Conservation (phyloP, 2,888 invertebrate species). For the Cryptus armator region DNA sequence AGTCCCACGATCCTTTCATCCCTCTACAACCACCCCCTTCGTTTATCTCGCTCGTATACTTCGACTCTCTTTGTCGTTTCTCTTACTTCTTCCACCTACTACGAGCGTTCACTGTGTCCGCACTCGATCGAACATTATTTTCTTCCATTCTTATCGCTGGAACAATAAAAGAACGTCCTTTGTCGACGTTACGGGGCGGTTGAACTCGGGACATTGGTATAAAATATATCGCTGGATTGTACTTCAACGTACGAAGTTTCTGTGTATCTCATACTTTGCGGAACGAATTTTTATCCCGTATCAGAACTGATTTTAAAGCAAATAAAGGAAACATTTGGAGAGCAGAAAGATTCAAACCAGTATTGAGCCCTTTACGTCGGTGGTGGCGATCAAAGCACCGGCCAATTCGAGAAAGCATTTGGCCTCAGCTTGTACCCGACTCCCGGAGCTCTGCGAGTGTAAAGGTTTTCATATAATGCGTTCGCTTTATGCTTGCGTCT, state of each 20-base stretch:
- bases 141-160: constrained; percentile 52
- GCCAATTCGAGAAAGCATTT: constrained; percentile 70
- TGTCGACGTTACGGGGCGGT: constrained; percentile 45
- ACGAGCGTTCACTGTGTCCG: constrained; percentile 32
- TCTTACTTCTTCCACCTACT: constrained; percentile 30
- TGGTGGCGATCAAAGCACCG: constrained; percentile 70
- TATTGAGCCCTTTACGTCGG: constrained; percentile 55
- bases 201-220: not conserved
- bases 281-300: constrained; percentile 25
- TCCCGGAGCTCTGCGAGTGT: constrained; percentile 42
- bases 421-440: constrained; percentile 59
- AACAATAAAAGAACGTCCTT: constrained; percentile 49
- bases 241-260: not conserved
- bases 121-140: constrained; percentile 49
- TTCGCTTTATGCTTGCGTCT: constrained; percentile 59
- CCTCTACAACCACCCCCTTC: constrained; percentile 44
- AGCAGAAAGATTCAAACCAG: constrained; percentile 44
- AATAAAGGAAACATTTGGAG: constrained; percentile 49
- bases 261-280: not conserved
- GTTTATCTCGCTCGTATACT: constrained; percentile 13
- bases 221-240: not conserved
- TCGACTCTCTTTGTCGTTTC: constrained; percentile 14
- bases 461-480: constrained; percentile 65
- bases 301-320: constrained; percentile 31
- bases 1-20: constrained; percentile 77